Base-by-base conservation (phyloP, 2,797 vertebrate genomes). In the Megaceryle alcyon region DNA sequence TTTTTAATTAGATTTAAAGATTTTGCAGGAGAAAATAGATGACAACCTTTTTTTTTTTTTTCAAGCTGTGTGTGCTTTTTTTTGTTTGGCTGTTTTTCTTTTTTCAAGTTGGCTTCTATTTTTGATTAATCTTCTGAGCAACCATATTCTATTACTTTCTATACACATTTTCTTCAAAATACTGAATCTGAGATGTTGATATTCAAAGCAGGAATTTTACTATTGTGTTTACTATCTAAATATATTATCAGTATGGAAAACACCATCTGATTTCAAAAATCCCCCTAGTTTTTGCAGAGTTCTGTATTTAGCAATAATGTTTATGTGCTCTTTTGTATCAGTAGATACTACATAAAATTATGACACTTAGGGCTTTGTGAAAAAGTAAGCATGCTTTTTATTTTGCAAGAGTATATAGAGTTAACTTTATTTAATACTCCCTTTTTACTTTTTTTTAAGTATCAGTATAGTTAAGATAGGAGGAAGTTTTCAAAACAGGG, bases 51-150 rank as follows among this genome's bases (percentile, higher is more conserved):
- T 41, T 64, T 35, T 35, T 83, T 25, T 83, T 25, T 94, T 68
- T 49, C 49, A 69, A 93, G 63, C 19, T 18, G 5, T 83, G 89
- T 46, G 54, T 95, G 28, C 0, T 37, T 79, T 46, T 33, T 25
- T 25, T 51, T 61, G 3, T 70, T 48, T 31, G 10, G 14, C 61
- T 84, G 31, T 15, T 94, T 72, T 94, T 93, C 13, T 48, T 84
- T 95, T 90, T 94, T 57, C 39, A 79, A 70, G 31, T 59, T 94
- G 60, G 61, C 19, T 91, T 71, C 81, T 73, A 18, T 6, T 94
- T 96, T 94, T 95, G 51, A 94, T 95, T 88, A 61, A 89, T 90
- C 43, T 94, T 92, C 86, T 59, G 46, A 96, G 73, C 79, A 54
- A 23, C 63, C 57, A 3, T 53, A 43, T 73, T 92, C 69, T 92